Percentiles rank a stretch among this genome's conserved stretches.
Conservation (phyloP, 2,797 vertebrate genomes). For the Hydrolagus colliei region DNA sequence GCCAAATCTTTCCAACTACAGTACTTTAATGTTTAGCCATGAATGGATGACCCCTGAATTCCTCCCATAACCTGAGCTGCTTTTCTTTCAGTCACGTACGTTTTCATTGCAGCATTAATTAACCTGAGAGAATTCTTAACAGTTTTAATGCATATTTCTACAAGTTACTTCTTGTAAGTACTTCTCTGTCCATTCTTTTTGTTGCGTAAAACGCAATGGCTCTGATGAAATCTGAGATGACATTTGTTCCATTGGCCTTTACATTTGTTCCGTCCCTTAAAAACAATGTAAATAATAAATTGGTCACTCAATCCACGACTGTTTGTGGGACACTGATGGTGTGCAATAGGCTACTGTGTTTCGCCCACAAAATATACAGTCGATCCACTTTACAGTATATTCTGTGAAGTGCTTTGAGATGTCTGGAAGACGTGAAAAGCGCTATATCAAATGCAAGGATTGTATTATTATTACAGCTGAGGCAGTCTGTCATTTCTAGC, state of each 20-base stretch:
- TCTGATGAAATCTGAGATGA: slow-evolving; percentile 1
- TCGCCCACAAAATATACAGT: too few relatives aligned
- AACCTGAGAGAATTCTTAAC: slow-evolving; percentile 22
- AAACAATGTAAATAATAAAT: too few relatives aligned
- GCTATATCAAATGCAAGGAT: too few relatives aligned
- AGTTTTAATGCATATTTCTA: slow-evolving; percentile 4
- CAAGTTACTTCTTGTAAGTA: neutral
- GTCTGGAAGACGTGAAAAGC: too few relatives aligned
- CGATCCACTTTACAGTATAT: too few relatives aligned
- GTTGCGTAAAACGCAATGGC: neutral
- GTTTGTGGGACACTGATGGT: too few relatives aligned
- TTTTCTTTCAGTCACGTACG: neutral
- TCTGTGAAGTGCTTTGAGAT: too few relatives aligned
- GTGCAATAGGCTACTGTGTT: too few relatives aligned
- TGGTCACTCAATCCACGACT: too few relatives aligned
- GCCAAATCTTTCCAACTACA: neutral
- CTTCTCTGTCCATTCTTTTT: neutral
- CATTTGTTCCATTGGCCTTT: slow-evolving; percentile 26
- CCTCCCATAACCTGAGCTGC: slow-evolving; percentile 11
- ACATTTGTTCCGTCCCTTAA: neutral
- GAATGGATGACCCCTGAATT: neutral
- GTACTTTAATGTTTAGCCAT: slow-evolving; percentile 9
- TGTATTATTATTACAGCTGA: too few relatives aligned
- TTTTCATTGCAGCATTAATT: slow-evolving; percentile 8
- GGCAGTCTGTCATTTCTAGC: too few relatives aligned